Conservation (phyloP, 2,888 invertebrate species). For the Philopedon plagiatum region DNA sequence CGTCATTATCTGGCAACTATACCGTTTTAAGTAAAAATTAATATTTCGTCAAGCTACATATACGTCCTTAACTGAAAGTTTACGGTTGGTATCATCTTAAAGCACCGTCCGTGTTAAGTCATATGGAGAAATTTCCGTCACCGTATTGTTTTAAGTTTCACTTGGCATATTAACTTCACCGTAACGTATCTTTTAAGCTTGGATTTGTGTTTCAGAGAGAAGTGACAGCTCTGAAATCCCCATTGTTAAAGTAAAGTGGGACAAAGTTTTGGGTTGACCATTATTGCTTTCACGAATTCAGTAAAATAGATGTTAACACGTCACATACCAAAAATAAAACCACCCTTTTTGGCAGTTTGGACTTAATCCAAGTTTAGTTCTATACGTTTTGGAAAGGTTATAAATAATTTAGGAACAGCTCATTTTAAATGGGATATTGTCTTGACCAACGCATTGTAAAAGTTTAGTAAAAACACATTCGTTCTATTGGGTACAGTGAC, state of each 20-base stretch:
- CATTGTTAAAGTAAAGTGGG: slow-evolving; percentile 23
- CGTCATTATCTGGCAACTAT: too few relatives aligned
- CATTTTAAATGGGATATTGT: too few relatives aligned
- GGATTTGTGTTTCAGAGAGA: background rate
- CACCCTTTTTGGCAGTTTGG: background rate
- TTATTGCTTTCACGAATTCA: slow-evolving; percentile 11
- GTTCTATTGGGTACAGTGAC: too few relatives aligned
- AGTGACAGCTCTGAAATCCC: slow-evolving; percentile 17
- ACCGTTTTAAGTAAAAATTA: too few relatives aligned
- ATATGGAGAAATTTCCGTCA: slow-evolving; percentile 35
- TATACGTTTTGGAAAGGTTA: too few relatives aligned
- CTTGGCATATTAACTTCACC: slow-evolving; percentile 36
- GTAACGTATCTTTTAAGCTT: slow-evolving; percentile 25
- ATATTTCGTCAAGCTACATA: too few relatives aligned
- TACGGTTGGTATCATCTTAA: slow-evolving; percentile 11
- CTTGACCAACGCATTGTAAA: too few relatives aligned
- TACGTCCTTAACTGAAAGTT: slow-evolving; percentile 7
- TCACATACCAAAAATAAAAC: background rate
- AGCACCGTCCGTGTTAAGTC: slow-evolving; percentile 29
- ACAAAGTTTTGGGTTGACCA: slow-evolving; percentile 24
- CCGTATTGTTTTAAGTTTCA: slow-evolving; percentile 40
- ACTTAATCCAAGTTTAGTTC: background rate
- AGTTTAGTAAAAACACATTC: too few relatives aligned
- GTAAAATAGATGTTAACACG: background rate
- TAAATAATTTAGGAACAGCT: too few relatives aligned